Base-by-base conservation (phyloP, 1,140 invertebrate genomes). In the Drusus annulatus region DNA sequence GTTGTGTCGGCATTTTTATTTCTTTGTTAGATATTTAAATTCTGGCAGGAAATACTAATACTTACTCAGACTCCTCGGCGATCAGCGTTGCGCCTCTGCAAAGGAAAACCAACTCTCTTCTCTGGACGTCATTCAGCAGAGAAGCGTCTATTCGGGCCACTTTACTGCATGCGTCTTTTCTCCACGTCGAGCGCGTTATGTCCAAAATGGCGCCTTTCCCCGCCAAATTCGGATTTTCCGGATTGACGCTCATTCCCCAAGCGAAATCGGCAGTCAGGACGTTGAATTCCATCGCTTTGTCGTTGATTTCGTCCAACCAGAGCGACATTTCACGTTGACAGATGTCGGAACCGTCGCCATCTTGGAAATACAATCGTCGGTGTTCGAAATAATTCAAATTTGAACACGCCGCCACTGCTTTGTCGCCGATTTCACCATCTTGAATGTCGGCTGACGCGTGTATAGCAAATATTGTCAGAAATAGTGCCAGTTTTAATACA, bases 241-340 rank as follows among this genome's bases (percentile, higher is more conserved):
- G 54, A 21, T 81, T 62, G 8, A 81, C 54, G 69, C 80, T 79
- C 19, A 77, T 51, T 6, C 50, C 79, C 83, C 83, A 84, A 1
- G 83, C 73, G 19, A 77, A 79, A 45, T 84, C 80, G 10, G 83
- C 76, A 19, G 73, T 60, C 19, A 81, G 16, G 5, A 83, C 31
- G n/a, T 83, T 81, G 25, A 79, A 79, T 60, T 79, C 36, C 54
- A 79, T 17, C 36, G 58, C 58, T 17, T 81, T 54, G 0, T 76
- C 28, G 74, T 83, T 83, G 62, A 83, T 76, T 21, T 68, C 74
- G 13, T 75, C 58, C 52, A 83, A 62, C 81, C 81, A 83, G 13
- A 13, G 15, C 1, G 50, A 56, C 19, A 82, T 60, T 52, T 76
- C 73, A 3, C 8, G 13, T 17, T 51, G 56, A 52, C 77, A 76